Evolutionary conservation across 2,797 vertebrate genomes (phyloP).

Genomic region (Propithecus perrieri): DNA sequence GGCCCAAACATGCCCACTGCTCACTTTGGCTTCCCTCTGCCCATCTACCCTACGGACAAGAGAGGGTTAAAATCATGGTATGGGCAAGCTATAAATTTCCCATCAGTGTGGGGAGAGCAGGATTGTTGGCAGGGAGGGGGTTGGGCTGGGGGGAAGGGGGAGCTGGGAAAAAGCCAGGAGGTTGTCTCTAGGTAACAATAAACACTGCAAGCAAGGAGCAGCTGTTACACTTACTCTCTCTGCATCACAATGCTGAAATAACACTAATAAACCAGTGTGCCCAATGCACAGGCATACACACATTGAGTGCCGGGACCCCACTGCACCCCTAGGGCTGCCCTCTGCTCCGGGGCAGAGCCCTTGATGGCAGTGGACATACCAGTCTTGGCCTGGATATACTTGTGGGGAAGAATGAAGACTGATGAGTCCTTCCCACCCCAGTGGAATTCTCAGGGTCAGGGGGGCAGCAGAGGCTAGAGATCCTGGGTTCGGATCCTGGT

Average conservation of each 20-base stretch:
- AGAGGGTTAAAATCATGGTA: slow-evolving; percentile 83
- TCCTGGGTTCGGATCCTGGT: slow-evolving; percentile 34
- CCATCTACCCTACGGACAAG: slow-evolving; percentile 62
- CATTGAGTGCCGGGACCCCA: slow-evolving; percentile 6
- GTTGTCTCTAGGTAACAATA: slow-evolving; percentile 91
- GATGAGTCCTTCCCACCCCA: background rate
- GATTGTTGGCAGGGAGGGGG: slow-evolving; percentile 77
- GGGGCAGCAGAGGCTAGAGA: background rate
- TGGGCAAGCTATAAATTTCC: slow-evolving; percentile 87
- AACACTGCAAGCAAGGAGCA: slow-evolving; percentile 88
- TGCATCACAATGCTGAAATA: slow-evolving; percentile 89
- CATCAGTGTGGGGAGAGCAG: slow-evolving; percentile 81
- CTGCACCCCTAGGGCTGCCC: slow-evolving; percentile 1
- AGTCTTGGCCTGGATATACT: background rate
- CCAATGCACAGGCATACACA: slow-evolving; percentile 58
- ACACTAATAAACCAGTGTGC: slow-evolving; percentile 84
- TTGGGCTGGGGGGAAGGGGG: slow-evolving; percentile 70
- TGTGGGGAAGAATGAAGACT: background rate
- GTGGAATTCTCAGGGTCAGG: background rate
- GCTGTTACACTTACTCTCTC: slow-evolving; percentile 88
- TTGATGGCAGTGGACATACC: background rate
- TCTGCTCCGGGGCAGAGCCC: slow-evolving; percentile 1
- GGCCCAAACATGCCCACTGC: background rate
- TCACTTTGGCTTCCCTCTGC: slow-evolving; percentile 44
- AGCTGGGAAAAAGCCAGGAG: slow-evolving; percentile 88